Base-by-base conservation (phyloP, 2,797 vertebrate species). In the Limnodromus scolopaceus region DNA sequence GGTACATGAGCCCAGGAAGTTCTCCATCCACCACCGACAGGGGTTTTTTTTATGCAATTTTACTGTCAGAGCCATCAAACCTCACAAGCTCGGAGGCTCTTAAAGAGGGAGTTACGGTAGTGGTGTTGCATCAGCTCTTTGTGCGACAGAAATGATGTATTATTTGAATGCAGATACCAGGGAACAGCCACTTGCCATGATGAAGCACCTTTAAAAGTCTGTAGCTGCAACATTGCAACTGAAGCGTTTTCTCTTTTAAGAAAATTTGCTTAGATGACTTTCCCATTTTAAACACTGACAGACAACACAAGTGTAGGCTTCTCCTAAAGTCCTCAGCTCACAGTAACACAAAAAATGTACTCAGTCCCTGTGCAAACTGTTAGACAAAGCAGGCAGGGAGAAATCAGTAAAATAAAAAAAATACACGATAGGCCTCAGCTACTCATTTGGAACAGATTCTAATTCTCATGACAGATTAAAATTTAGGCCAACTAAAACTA, bases 41-140 rank as follows among this genome's bases (percentile, higher is more conserved):
- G 19, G 3, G n/a, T n/a, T 34, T 76, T 45, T 72, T 38, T 39
- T 55, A 22, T 9, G 48, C 39, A 70, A 10, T 57, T 76, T 91
- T 46, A 32, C 36, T 65, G 49, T 46, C 58, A 91, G 38, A 82
- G 24, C 74, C 27, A 70, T 25, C 58, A 87, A 72, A 84, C 24
- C 46, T 58, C 58, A 82, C 28, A 57, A 55, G 18, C 34, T 48
- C 41, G 30, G 48, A 57, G 60, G 38, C 14, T 66, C 25, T 27
- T 48, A 36, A 53, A 48, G 66, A 82, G 38, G 41, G 54, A 75
- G 23, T 53, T 65, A 41, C 1, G 3, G 34, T 32, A 53, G 46
- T 0, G 0, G 39, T 13, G 23, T 16, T 4, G 1, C 45, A 51
- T 4, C 28, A 20, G 38, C 38, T 64, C 28, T 34, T 8, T 10